Evolutionary conservation across 2,113 vertebrate species (phyloP).

Genomic region (Meleagris gallopavo): DNA sequence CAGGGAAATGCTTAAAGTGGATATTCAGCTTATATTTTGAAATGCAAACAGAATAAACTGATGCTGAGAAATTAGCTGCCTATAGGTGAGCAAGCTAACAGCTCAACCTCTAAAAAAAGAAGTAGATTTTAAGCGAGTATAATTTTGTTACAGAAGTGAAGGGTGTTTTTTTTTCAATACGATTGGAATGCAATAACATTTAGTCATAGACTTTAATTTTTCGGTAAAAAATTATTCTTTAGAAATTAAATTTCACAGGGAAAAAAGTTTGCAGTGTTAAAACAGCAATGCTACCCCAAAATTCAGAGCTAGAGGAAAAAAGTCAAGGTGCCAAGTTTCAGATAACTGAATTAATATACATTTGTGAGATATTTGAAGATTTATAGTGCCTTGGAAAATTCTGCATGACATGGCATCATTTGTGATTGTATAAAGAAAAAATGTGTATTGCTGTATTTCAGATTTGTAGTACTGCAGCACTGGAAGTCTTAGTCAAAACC

Average conservation of each 20-base stretch:
- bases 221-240: no score
- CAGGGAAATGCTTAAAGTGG: neutral
- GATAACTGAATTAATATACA: neutral
- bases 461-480: neutral
- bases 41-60: neutral
- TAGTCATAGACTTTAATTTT: rapidly evolving
- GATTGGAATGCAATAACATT: neutral
- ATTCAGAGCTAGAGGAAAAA: neutral
- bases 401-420: neutral
- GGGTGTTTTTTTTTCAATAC: neutral
- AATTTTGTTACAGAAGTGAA: neutral
- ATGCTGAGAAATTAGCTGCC: neutral
- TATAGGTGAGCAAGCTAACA: neutral
- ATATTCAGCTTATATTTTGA: neutral
- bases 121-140: neutral
- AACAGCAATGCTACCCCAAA: neutral
- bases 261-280: neutral
- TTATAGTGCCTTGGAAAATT: neutral
- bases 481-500: neutral
- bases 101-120: neutral
- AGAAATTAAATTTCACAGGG: neutral
- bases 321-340: neutral
- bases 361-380: neutral
- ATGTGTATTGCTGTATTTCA: neutral
- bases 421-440: neutral